Evolutionary conservation across 2,888 invertebrate species (phyloP).

Genomic region (Heliconius ismenius): DNA sequence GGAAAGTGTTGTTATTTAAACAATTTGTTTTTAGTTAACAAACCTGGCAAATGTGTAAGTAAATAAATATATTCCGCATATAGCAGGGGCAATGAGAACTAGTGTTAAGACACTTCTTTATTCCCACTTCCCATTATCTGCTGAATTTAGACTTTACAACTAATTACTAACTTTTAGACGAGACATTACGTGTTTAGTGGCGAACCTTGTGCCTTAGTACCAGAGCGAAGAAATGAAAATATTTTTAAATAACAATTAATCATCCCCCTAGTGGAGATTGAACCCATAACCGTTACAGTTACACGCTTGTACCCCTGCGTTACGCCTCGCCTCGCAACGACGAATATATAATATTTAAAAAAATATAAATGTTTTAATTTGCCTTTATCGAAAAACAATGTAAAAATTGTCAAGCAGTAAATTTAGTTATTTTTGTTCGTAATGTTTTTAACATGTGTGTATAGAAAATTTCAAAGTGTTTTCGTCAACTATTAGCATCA

Average conservation of each 20-base stretch:
- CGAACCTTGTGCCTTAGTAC: neutral
- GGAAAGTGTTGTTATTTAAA: conserved; percentile 38
- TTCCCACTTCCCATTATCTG: fast-evolving
- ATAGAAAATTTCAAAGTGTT: conserved; percentile 1
- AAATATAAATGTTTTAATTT: neutral
- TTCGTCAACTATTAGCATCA: neutral
- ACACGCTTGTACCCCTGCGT: neutral
- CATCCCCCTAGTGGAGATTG: neutral
- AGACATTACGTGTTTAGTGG: neutral
- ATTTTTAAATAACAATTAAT: no score
- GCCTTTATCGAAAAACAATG: neutral
- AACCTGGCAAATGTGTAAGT: neutral
- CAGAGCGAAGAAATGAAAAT: neutral
- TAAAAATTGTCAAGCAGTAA: neutral
- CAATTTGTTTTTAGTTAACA: neutral
- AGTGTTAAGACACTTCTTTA: neutral
- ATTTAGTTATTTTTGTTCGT: neutral
- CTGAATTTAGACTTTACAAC: neutral
- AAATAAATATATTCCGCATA: neutral
- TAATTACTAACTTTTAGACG: no score
- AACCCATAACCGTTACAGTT: neutral
- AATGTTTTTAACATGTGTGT: neutral
- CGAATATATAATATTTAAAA: no score
- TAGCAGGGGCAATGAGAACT: neutral
- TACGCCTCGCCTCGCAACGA: neutral